These are phyloP conservation scores for Cataglyphis albicans DNA, from an alignment of 2,888 invertebrate genomes.

Conservation along the genomic window DNA sequence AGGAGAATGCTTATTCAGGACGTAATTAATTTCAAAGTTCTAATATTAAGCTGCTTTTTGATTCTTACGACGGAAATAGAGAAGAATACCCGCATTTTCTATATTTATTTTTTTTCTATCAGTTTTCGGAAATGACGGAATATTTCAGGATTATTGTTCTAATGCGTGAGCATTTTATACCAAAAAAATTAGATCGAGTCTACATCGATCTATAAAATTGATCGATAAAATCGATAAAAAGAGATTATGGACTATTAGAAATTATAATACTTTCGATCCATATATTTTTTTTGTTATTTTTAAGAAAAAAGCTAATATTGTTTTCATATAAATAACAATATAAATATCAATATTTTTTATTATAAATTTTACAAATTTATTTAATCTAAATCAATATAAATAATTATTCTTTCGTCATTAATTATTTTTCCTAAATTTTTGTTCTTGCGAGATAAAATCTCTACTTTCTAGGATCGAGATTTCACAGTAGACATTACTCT, in stretches of 20 bases:
- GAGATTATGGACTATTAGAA: not conserved
- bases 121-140: not conserved
- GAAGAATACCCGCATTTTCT: not conserved
- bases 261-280: not conserved
- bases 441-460: not conserved
- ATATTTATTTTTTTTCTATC: not conserved
- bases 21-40: conserved; percentile 12
- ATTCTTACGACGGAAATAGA: not conserved
- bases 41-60: not conserved
- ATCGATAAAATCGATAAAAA: not conserved
- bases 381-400: not conserved
- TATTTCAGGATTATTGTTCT: not conserved
- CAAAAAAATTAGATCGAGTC: not conserved
- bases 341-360: not conserved
- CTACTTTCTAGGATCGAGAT: not conserved
- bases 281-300: not conserved
- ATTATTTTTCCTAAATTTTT: not conserved
- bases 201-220: not conserved
- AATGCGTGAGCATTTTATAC: not conserved
- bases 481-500: not conserved
- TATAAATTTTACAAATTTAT: not conserved
- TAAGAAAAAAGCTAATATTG: not conserved
- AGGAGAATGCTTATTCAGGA: not conserved
- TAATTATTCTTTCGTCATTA: not conserved
- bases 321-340: not conserved